A percentile compares a stretch with the other conserved stretches of the same genome.
Evolutionary conservation across 2,797 vertebrate genomes (phyloP).

Genomic region (Gallinago stenura): DNA sequence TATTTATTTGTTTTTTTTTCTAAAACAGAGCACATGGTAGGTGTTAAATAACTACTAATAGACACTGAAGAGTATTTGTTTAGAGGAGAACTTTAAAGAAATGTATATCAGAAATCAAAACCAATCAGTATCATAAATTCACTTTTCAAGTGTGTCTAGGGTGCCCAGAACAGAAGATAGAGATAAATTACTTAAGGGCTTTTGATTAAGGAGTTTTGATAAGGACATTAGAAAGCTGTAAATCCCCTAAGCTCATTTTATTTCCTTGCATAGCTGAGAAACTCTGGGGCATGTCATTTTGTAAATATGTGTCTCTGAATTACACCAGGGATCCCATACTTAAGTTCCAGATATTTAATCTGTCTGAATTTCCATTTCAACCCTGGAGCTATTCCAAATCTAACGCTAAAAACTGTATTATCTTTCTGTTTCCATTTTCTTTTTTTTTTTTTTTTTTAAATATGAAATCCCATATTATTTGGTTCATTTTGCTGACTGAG

Average conservation of each 20-base stretch:
- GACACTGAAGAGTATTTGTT: not conserved
- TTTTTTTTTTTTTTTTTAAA: not conserved
- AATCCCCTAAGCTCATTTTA: not conserved
- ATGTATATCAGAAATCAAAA: not conserved
- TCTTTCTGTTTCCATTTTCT: not conserved
- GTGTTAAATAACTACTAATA: not conserved
- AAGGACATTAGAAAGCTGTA: conserved; percentile 40
- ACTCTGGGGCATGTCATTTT: not conserved
- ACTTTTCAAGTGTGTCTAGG: not conserved
- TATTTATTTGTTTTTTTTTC: not conserved
- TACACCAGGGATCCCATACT: not conserved
- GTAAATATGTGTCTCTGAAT: conserved; percentile 29
- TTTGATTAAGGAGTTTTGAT: conserved; percentile 43
- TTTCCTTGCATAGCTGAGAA: conserved; percentile 6
- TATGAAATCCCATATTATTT: not conserved
- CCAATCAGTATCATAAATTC: not conserved
- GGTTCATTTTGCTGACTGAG: not conserved
- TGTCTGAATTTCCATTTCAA: not conserved
- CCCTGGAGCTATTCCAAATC: not conserved
- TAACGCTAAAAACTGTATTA: not conserved
- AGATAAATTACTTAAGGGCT: conserved; percentile 32
- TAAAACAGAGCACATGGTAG: not conserved
- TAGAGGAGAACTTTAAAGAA: not conserved
- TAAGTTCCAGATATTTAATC: not conserved
- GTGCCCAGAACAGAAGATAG: not conserved